phyloP scores from a whole-genome alignment of 2,113 vertebrate genomes.

The Apaloderma vittatum region DNA sequence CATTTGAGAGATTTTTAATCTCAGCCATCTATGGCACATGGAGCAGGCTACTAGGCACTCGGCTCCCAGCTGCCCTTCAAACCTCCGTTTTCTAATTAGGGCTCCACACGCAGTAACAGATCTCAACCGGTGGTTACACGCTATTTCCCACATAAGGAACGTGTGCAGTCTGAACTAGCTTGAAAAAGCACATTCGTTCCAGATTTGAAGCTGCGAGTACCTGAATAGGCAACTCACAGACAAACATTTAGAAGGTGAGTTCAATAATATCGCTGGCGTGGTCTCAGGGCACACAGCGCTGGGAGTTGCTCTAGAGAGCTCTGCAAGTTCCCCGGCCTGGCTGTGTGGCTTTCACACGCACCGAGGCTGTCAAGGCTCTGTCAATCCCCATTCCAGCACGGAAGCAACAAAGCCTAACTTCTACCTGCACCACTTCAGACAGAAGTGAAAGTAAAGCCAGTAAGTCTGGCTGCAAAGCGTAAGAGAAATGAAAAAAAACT shows the following conservation, averaged over 20 bases:
- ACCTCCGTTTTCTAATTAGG: neutral
- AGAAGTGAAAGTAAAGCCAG: neutral
- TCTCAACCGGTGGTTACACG: neutral
- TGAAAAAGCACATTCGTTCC: neutral
- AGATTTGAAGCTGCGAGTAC: neutral
- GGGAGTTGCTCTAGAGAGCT: neutral
- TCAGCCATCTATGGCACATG: neutral
- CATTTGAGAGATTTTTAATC: neutral
- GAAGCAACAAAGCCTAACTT: neutral
- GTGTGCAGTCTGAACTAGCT: neutral
- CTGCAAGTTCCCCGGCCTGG: neutral
- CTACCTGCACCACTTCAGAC: neutral
- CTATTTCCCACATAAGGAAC: neutral
- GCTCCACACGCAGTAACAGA: neutral
- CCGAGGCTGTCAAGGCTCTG: neutral
- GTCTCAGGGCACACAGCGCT: neutral
- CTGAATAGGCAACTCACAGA: neutral
- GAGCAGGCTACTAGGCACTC: neutral
- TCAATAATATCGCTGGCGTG: neutral
- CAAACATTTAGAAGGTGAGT: neutral
- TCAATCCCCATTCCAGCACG: neutral
- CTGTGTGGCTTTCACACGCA: neutral
- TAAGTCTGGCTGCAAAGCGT: neutral
- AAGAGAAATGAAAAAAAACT: neutral
- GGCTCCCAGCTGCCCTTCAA: neutral